Evolutionary conservation across 2,797 vertebrate species (phyloP), one percentile per base, ranked within the genome.

Genomic region (Vespertilio murinus): DNA sequence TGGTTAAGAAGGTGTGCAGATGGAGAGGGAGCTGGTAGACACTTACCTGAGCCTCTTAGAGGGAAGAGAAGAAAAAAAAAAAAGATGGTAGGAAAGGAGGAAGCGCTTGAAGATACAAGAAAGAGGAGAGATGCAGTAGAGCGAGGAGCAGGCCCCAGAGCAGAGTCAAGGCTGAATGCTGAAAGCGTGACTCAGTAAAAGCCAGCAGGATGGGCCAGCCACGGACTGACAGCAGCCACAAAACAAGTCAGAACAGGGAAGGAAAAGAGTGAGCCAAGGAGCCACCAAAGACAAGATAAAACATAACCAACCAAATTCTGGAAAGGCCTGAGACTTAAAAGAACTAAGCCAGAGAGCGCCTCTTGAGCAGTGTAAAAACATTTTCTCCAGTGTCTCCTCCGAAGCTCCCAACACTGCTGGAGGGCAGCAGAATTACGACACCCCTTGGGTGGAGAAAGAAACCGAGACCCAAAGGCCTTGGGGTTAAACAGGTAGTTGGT

Each of bases 231-330:
- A 82, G 59, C 30, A 18, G 54, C 59, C 45, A 45, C 2, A 6
- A 42, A 94, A 80, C 96, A 96, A 94, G 96, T 93, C 14, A 12
- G 69, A 91, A 75, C 94, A 89, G 79, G 92, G 18, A 40, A 64
- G 61, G 14, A 25, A 71, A 93, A 80, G 10, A 16, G 22, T 45
- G 59, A 89, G 83, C 86, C 94, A 95, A 86, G 79, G 70, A 91
- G 64, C 82, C 42, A 92, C 40, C 79, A 92, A 79, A 95, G 94
- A 74, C 88, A 73, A 92, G 86, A 94, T 77, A 74, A 88, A 94
- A 92, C 54, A 70, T 9, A 92, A 35, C 75, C 79, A 86, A 38
- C 12, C 14, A 87, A 70, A 28, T 22, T 70, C 40, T 35, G 14
- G 40, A 92, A 45, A 64, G 12, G 33, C 25, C 74, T 47, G 70